Evolutionary conservation across 2,113 vertebrate species (phyloP), one percentile per base, ranked within the genome.

Genomic region (Pelvicachromis taeniatus): DNA sequence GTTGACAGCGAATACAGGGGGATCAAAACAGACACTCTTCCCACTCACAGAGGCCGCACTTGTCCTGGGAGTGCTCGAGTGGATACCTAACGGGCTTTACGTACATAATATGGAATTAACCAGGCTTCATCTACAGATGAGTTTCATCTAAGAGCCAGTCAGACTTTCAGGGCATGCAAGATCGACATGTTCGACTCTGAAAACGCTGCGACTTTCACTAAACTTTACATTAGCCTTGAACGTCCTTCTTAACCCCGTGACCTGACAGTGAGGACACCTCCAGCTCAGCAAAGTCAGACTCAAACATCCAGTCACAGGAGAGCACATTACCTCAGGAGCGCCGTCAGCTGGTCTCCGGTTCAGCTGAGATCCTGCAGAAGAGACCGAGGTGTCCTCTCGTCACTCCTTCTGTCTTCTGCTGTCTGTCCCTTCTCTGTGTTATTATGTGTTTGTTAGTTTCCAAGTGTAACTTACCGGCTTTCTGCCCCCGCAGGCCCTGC

Each of bases 1-100:
- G 90, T 89, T 90, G 91, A 93, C 94, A 91, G 84, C 26, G 1
- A 85, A 81, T 53, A 82, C 90, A 59, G 21, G 31, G n/a, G 75
- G 82, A 89, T 80, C 89, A 89, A 87, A 89, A 93, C 92, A 94
- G 84, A 83, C 29, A 80, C 68, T 56, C 83, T 23, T 31, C 77
- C 35, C 80, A 80, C 82, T 17, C 84, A 61, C 3, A 53, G 9
- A 55, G 40, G 38, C 48, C 1, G 0, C 61, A 5, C 77, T 33
- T 9, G n/a, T 55, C 58, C 68, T 17, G 35, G 61, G 78, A 61
- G 40, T 68, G 1, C 45, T 58, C 12, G 9, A 33, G 9, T 42
- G 53, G 55, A 42, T 21, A 19, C 53, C 23, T 26, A 23, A 31
- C 48, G 26, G 2, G 2, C 54, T 45, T 48, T 48, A 45, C 26